Base-by-base conservation (phyloP, 2,797 vertebrate genomes). In the Rhinogobio ventralis region DNA sequence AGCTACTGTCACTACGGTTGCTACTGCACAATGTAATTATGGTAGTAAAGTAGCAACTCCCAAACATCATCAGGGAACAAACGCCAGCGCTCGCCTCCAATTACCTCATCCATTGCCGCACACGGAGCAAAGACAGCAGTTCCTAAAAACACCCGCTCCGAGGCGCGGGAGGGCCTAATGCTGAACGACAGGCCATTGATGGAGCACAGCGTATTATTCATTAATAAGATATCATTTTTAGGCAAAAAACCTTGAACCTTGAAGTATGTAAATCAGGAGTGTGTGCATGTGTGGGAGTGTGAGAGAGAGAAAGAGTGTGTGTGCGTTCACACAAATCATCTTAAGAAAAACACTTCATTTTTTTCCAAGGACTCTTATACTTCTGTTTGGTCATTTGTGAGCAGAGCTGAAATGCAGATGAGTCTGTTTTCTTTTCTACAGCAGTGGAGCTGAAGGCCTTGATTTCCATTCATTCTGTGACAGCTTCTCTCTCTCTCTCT, bases 311-410 rank as follows among this genome's bases (percentile, higher is more conserved):
- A 23, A 57, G 55, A 46, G 23, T 53, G 51, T 42, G 55, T 30
- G 33, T 14, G 51, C 42, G 19, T 62, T 49, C 14, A 36, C 51
- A 46, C 83, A 64, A 82, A 79, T 84, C 75, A 84, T 25, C 74
- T 57, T 46, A 79, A 79, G 66, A 84, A 78, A 79, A 79, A 77
- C 83, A 49, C 66, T 84, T 71, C 36, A 78, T 60, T 82, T 82
- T 69, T 39, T 78, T 67, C 45, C 45, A 78, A 82, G 79, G 80
- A 82, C 36, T 53, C 73, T 51, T 46, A 33, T 39, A 20, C 28
- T 60, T 82, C 33, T 76, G 86, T 72, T 82, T 71, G 84, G 85
- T 82, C 46, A 82, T 82, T 72, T 82, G 73, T 39, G 73, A 19
- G 66, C 53, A 69, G 64, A 51, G 57, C 20, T 60, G 60, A 73